phyloP scores from a whole-genome alignment of 2,797 vertebrate genomes.

The Pangasius krempfi region DNA sequence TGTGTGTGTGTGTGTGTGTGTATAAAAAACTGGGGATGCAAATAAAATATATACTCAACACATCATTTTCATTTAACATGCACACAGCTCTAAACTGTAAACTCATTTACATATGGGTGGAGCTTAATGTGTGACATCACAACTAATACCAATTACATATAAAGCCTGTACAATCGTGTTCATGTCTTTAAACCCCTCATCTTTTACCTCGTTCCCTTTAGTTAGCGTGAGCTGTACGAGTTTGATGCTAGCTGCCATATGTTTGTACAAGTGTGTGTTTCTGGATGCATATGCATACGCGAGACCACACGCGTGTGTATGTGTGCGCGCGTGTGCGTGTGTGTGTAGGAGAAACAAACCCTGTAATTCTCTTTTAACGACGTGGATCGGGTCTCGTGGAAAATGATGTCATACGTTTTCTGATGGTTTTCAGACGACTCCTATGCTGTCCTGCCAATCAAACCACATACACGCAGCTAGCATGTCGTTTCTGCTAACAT shows the following conservation, averaged over 20 bases:
- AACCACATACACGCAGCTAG: not conserved
- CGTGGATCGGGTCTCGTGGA: not conserved
- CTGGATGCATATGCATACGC: not conserved
- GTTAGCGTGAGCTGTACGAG: not conserved
- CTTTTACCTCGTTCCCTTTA: not conserved
- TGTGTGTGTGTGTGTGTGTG: not conserved
- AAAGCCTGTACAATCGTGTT: not conserved
- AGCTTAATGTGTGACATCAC: not conserved
- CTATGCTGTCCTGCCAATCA: not conserved
- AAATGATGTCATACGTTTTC: not conserved
- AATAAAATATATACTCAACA: not conserved
- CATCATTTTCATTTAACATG: not conserved
- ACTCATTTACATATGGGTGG: not conserved
- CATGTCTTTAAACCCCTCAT: not conserved
- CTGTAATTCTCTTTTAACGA: conserved; percentile 25
- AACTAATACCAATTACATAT: not conserved
- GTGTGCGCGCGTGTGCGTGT: not conserved
- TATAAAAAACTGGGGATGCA: not conserved
- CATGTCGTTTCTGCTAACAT: not conserved
- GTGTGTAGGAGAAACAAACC: not conserved
- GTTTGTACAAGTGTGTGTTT: conserved; percentile 10
- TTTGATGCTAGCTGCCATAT: not conserved
- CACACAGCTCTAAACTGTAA: not conserved
- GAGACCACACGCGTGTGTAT: not conserved
- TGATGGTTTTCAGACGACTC: not conserved